Evolutionary conservation across 1,140 invertebrate genomes (phyloP).

Genomic region (Macrocentrus cingulum): DNA sequence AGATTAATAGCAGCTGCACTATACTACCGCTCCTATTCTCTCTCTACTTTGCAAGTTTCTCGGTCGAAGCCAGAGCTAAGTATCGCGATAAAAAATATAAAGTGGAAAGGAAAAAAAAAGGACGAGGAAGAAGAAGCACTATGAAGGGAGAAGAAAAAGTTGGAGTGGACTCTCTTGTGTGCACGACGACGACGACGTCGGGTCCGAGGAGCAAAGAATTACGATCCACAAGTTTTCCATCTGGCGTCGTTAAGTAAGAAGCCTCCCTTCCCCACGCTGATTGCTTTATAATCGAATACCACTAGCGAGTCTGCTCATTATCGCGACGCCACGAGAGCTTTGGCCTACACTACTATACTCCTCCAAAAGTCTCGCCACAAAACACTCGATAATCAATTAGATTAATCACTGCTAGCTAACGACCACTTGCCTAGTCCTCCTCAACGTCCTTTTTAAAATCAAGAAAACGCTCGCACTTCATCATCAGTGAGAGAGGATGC

Average conservation of each 20-base stretch:
- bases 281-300: slow-evolving; percentile 28
- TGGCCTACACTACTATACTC: background rate
- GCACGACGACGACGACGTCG: background rate
- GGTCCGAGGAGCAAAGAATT: slow-evolving; percentile 19
- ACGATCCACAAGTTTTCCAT: slow-evolving; percentile 25
- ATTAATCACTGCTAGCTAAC: slow-evolving; percentile 22
- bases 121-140: background rate
- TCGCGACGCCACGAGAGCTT: slow-evolving; percentile 9
- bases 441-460: background rate
- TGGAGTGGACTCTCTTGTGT: slow-evolving; percentile 13
- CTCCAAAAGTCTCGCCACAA: slow-evolving; percentile 14
- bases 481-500: too few relatives aligned
- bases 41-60: slow-evolving; percentile 14
- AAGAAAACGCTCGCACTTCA: background rate
- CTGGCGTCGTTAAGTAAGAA: slow-evolving; percentile 26
- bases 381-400: slow-evolving; percentile 24
- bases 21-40: too few relatives aligned
- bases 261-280: slow-evolving; percentile 19
- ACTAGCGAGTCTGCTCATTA: slow-evolving; percentile 20
- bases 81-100: slow-evolving; percentile 13
- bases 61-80: background rate
- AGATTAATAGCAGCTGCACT: slow-evolving; percentile 8
- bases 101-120: background rate
- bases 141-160: slow-evolving; percentile 12
- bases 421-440: slow-evolving; percentile 5